These are phyloP conservation scores for Anticlea derivata DNA, from an alignment of 2,888 invertebrate species.

Conservation along the genomic window DNA sequence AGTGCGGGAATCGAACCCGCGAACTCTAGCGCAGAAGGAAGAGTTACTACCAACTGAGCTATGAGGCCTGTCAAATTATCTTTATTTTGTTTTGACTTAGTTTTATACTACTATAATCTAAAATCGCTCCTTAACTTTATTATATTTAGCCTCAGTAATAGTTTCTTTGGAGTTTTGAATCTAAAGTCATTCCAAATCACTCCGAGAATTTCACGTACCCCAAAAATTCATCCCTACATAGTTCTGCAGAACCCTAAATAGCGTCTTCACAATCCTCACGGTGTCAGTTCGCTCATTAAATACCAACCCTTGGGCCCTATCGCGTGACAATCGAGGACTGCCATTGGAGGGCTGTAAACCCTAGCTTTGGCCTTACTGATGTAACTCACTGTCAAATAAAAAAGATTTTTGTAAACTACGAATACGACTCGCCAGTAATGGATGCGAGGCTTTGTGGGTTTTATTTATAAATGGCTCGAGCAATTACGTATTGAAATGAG, in stretches of 20 bases:
- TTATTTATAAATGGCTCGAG: not conserved
- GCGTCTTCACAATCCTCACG: constrained; percentile 41
- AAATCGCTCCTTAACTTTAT: no score
- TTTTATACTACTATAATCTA: no score
- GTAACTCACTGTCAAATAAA: constrained; percentile 28
- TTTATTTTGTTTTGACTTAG: no score
- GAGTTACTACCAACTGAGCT: no score
- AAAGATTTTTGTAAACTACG: constrained; percentile 9
- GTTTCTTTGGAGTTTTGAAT: not conserved
- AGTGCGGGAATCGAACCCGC: no score
- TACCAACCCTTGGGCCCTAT: constrained; percentile 50
- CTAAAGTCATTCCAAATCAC: constrained; percentile 9
- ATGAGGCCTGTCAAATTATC: no score
- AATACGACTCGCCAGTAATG: constrained; percentile 3
- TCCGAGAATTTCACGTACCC: constrained; percentile 8
- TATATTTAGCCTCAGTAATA: not conserved
- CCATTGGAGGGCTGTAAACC: constrained; percentile 48
- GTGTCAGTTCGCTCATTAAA: constrained; percentile 58
- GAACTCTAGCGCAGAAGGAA: no score
- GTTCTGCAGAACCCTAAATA: constrained; percentile 36
- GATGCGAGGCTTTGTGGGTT: constrained; percentile 6
- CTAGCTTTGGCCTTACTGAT: constrained; percentile 34
- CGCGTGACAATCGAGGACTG: constrained; percentile 56
- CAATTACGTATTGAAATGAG: constrained; percentile 4
- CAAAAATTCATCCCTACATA: constrained; percentile 20